Percentiles rank a stretch among this genome's conserved stretches.
phyloP scores from a whole-genome alignment of 2,888 invertebrate genomes.

The Meliscaeva auricollis region DNA sequence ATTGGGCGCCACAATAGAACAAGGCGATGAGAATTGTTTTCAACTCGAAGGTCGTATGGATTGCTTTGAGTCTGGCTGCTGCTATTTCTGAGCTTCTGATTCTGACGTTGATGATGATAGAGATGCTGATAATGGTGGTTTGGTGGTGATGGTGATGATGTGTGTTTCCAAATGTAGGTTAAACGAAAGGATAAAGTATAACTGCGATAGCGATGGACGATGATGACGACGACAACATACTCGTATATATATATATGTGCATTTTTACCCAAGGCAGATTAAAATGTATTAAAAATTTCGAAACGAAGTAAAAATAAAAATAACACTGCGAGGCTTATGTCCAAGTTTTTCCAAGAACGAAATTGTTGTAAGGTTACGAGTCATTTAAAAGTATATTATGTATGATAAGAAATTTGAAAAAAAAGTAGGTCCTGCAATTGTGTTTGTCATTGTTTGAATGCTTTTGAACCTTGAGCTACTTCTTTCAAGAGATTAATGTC shows the following conservation, averaged over 20 bases:
- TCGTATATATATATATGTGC: conserved; percentile 3
- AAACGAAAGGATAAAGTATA: conserved; percentile 60
- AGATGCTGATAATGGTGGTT: conserved; percentile 53
- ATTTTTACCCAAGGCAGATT: conserved; percentile 32
- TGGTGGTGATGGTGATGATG: conserved; percentile 33
- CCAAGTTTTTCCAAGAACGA: no score
- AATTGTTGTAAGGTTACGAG: no score
- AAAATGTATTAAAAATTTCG: conserved; percentile 26
- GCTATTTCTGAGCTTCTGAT: conserved; percentile 34
- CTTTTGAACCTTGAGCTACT: no score
- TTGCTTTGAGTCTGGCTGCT: conserved; percentile 67
- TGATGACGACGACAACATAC: not conserved
- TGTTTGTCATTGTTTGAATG: no score
- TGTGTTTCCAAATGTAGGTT: conserved; percentile 63
- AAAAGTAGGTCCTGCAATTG: no score
- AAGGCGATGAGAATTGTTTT: conserved; percentile 71
- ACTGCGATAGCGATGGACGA: conserved; percentile 5
- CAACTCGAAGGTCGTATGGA: conserved; percentile 69
- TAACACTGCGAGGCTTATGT: no score
- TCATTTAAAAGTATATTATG: no score
- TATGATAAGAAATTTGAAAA: no score
- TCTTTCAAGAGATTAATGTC: no score
- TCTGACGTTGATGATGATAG: conserved; percentile 54
- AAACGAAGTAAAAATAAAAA: no score
- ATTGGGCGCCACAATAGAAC: conserved; percentile 70